Conservation (phyloP, 2,797 vertebrate genomes). For the Tapirus indicus region DNA sequence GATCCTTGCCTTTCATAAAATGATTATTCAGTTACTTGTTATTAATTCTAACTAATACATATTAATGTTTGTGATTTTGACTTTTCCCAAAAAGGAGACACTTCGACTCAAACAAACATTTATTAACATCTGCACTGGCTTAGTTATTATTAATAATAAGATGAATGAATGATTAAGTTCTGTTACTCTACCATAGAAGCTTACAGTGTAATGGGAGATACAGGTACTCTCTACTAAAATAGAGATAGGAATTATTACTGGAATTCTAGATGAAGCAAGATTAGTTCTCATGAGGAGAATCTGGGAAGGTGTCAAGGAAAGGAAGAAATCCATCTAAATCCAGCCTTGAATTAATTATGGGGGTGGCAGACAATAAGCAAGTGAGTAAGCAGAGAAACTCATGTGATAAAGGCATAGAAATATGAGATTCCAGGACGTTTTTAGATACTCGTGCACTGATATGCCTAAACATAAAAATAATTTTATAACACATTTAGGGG, state of each 20-base stretch:
- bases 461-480: not conserved
- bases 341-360: not conserved
- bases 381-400: slow-evolving; percentile 26
- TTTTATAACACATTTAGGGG: not conserved
- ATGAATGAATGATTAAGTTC: not conserved
- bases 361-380: not conserved
- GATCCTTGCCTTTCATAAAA: slow-evolving; percentile 62
- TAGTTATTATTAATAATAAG: slow-evolving; percentile 52
- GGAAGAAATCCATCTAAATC: slow-evolving; percentile 12
- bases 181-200: not conserved
- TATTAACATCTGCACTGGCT: slow-evolving; percentile 45
- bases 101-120: slow-evolving; percentile 25
- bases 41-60: slow-evolving; percentile 83
- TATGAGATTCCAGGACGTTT: not conserved
- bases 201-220: not conserved
- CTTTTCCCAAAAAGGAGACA: slow-evolving; percentile 84
- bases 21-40: slow-evolving; percentile 70
- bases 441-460: slow-evolving; percentile 3
- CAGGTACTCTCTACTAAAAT: not conserved
- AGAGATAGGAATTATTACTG: not conserved
- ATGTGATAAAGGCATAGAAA: not conserved
- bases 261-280: not conserved
- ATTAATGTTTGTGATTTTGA: slow-evolving; percentile 84
- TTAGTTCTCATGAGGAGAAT: not conserved
- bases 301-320: not conserved